Conservation (phyloP, 2,797 vertebrate species). For the Nannoperca obscura region DNA sequence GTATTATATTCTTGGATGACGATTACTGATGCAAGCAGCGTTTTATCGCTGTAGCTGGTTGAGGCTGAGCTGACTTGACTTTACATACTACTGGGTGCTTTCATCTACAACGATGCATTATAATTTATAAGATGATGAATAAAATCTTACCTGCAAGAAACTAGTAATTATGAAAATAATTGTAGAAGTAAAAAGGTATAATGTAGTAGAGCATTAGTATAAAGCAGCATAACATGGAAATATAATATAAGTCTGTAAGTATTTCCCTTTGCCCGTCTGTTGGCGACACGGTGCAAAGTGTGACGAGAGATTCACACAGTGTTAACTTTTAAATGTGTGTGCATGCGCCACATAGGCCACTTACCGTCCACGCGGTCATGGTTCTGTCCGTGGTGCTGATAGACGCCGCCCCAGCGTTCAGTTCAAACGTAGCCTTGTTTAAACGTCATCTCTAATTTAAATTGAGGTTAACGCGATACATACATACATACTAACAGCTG, state of each 20-base stretch:
- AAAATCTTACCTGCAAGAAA: neutral
- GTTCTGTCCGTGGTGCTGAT: neutral
- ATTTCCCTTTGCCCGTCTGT: too few relatives aligned
- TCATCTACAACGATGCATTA: neutral
- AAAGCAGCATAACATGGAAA: too few relatives aligned
- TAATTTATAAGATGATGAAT: neutral
- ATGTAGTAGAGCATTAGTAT: neutral
- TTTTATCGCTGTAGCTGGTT: neutral
- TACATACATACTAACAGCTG: too few relatives aligned
- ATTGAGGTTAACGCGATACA: too few relatives aligned
- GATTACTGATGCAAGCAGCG: neutral
- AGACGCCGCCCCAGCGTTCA: too few relatives aligned
- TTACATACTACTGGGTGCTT: neutral
- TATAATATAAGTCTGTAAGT: too few relatives aligned
- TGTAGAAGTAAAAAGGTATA: neutral
- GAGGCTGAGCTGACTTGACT: neutral
- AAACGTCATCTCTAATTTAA: too few relatives aligned
- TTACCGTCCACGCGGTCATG: too few relatives aligned
- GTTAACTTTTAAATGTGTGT: neutral
- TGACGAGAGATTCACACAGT: neutral
- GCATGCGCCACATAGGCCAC: too few relatives aligned
- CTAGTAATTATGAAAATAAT: neutral
- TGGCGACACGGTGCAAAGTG: neutral
- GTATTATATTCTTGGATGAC: neutral
- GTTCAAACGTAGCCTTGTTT: too few relatives aligned